Conservation (phyloP, 2,113 vertebrate species). For the Zingel zingel region DNA sequence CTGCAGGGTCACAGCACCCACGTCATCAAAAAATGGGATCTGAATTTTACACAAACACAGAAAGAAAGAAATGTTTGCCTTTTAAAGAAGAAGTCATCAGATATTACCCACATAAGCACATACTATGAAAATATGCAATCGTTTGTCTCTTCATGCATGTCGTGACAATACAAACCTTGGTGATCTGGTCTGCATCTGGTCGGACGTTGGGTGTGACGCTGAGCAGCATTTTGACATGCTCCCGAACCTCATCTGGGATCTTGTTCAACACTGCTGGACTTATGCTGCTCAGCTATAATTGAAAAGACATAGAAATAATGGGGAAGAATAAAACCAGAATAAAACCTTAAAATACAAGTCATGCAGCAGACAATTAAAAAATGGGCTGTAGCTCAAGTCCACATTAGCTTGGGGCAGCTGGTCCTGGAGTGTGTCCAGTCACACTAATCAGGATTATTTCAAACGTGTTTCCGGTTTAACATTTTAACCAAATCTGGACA, state of each 20-base stretch:
- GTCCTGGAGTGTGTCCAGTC: neutral
- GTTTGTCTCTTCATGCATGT: neutral
- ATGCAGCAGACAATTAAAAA: neutral
- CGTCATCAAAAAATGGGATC: conserved; percentile 98
- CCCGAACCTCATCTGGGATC: conserved; percentile 93
- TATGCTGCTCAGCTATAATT: conserved; percentile 91
- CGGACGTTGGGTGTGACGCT: conserved; percentile 94
- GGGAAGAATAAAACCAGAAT: neutral
- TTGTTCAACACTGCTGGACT: conserved; percentile 88
- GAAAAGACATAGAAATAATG: neutral
- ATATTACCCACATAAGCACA: neutral
- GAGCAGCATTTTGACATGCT: conserved; percentile 95
- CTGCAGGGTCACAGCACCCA: conserved; percentile 95
- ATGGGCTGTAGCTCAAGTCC: neutral
- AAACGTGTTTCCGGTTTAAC: neutral
- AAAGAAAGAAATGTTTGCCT: neutral
- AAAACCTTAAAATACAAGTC: neutral
- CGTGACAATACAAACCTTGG: conserved; percentile 86
- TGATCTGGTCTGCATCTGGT: conserved; percentile 98
- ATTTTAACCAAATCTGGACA: neutral
- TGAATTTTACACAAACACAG: conserved; percentile 68
- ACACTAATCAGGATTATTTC: neutral
- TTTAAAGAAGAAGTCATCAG: neutral
- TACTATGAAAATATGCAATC: fast-evolving
- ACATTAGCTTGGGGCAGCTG: neutral